phyloP scores from a whole-genome alignment of 2,113 vertebrate species.

The Myanophis thanlyinensis region DNA sequence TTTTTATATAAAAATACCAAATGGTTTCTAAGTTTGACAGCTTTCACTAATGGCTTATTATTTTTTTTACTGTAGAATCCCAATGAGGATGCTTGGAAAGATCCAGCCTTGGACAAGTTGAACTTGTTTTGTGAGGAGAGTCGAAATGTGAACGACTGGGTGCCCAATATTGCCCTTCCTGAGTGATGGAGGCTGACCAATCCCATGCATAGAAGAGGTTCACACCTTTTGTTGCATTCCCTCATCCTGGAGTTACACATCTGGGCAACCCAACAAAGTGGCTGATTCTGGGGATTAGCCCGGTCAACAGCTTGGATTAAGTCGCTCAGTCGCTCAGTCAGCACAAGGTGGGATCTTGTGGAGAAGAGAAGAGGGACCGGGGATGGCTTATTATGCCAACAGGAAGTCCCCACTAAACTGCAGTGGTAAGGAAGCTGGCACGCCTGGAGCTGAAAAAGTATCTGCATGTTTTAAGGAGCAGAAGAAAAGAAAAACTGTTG shows the following conservation, averaged over 20 bases:
- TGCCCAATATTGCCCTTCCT: conserved; percentile 88
- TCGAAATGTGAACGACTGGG: conserved; percentile 90
- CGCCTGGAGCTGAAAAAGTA: conserved; percentile 59
- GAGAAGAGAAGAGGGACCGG: conserved; percentile 57
- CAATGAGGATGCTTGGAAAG: conserved; percentile 88
- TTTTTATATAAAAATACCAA: neutral
- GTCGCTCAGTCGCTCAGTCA: conserved; percentile 74
- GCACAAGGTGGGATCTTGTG: conserved; percentile 65
- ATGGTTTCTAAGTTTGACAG: neutral
- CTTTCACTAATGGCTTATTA: conserved; percentile 13
- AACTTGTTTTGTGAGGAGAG: conserved; percentile 90
- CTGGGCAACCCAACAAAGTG: conserved; percentile 68
- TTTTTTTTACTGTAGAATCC: conserved; percentile 77
- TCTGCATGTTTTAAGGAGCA: conserved; percentile 50
- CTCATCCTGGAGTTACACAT: conserved; percentile 73
- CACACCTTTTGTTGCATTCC: conserved; percentile 71
- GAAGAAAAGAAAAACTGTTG: conserved; percentile 25
- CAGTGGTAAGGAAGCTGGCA: conserved; percentile 46
- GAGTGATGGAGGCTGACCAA: conserved; percentile 81
- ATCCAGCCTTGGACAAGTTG: conserved; percentile 87
- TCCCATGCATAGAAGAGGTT: conserved; percentile 44
- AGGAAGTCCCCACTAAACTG: conserved; percentile 40
- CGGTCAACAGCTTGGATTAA: conserved; percentile 75
- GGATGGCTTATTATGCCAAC: conserved; percentile 37
- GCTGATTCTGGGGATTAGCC: conserved; percentile 79